Conservation (phyloP, 2,888 invertebrate species). For the Orchestes rusci region DNA sequence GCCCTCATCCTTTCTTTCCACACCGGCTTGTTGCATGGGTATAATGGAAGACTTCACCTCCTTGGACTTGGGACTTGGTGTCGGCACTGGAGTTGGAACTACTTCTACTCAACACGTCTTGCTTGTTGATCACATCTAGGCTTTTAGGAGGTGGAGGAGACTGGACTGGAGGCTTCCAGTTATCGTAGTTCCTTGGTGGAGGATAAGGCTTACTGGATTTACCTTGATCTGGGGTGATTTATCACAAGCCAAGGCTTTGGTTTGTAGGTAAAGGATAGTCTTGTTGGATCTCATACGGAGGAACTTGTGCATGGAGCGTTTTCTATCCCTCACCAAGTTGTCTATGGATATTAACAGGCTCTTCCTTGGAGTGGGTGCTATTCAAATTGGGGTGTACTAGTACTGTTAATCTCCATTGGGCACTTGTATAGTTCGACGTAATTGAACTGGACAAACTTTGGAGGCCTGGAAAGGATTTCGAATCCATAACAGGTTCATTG, state of each 20-base stretch:
- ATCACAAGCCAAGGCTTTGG: constrained; percentile 57
- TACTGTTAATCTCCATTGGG: constrained; percentile 52
- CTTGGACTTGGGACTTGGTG: constrained; percentile 65
- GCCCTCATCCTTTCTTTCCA: constrained; percentile 76
- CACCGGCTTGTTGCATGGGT: constrained; percentile 70
- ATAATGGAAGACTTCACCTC: constrained; percentile 65
- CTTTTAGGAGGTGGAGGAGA: constrained; percentile 67
- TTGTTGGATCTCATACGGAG: constrained; percentile 70
- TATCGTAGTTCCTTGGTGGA: constrained; percentile 56
- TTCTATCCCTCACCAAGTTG: constrained; percentile 47
- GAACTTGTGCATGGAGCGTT: constrained; percentile 70
- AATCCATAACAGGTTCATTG: constrained; percentile 47
- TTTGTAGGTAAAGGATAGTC: constrained; percentile 53
- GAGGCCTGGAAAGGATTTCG: constrained; percentile 71
- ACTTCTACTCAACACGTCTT: constrained; percentile 40
- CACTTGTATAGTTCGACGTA: constrained; percentile 49
- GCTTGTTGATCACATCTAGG: constrained; percentile 45
- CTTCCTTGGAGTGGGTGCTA: constrained; percentile 60
- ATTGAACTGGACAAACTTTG: constrained; percentile 41
- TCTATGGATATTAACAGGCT: constrained; percentile 70
- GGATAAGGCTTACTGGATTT: constrained; percentile 56
- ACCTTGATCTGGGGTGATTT: constrained; percentile 63
- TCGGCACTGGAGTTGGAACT: constrained; percentile 23
- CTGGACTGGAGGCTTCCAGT: constrained; percentile 52
- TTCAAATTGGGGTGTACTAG: constrained; percentile 54